phyloP scores from a whole-genome alignment of 2,113 vertebrate genomes.

The Echinops telfairi region DNA sequence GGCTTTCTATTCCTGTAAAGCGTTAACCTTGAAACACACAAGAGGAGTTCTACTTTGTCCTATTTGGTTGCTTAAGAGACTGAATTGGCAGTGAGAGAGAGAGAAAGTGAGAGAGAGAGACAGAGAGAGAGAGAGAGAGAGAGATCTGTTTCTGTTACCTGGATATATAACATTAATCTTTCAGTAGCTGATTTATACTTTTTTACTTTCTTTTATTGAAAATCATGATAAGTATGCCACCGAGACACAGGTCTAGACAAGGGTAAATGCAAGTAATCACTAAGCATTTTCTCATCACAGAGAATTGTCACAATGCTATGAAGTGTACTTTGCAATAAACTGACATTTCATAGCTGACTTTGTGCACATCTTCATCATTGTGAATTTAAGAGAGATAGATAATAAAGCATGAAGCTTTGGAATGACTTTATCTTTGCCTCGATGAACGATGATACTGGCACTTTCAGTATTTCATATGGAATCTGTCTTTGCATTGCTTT shows the following conservation, averaged over 20 bases:
- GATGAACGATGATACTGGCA: neutral
- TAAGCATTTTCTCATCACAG: neutral
- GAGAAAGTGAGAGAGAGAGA: too few species aligned
- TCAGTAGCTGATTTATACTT: neutral
- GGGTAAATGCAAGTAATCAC: neutral
- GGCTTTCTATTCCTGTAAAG: too few species aligned
- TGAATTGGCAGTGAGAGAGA: too few species aligned
- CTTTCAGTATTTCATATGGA: neutral
- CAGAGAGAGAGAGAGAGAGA: neutral
- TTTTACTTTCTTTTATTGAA: neutral
- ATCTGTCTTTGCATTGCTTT: neutral
- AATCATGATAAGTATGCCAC: neutral
- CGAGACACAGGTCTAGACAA: neutral
- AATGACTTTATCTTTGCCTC: neutral
- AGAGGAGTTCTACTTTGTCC: too few species aligned
- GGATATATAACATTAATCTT: too few species aligned
- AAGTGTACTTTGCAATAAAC: neutral
- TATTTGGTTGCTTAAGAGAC: neutral
- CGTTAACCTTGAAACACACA: too few species aligned
- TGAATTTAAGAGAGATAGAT: neutral
- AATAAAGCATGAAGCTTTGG: neutral
- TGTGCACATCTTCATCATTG: neutral
- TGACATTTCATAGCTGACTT: neutral
- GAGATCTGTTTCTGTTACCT: too few species aligned
- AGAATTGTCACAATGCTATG: neutral